A percentile compares a stretch with the other conserved stretches of the same genome.
These are phyloP conservation scores for Bombus picipes DNA, from an alignment of 1,140 invertebrate genomes.

Conservation along the genomic window DNA sequence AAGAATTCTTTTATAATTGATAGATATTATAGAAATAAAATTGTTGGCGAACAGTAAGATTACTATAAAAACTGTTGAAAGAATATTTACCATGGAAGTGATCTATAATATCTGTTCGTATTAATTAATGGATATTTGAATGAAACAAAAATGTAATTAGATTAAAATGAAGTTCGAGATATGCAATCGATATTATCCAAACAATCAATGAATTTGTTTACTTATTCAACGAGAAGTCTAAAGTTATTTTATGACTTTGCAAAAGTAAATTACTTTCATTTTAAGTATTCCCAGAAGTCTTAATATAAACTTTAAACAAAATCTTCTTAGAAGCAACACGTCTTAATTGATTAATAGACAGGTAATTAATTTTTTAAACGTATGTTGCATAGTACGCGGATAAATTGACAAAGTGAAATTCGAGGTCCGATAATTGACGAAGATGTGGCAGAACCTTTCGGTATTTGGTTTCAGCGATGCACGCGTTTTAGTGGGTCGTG, in stretches of 20 bases:
- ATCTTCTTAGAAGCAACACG: not conserved
- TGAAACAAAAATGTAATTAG: not conserved
- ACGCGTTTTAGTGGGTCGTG: slow-evolving; percentile 24
- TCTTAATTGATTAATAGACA: not conserved
- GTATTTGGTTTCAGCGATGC: slow-evolving; percentile 46
- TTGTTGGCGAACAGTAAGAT: not conserved
- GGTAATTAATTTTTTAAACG: not conserved
- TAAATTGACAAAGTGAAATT: not conserved
- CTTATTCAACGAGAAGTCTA: not conserved
- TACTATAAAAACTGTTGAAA: not conserved
- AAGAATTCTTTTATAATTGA: not conserved
- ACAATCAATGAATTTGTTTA: not conserved
- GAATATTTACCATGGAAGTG: not conserved
- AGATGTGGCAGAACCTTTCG: slow-evolving; percentile 2
- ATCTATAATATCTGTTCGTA: not conserved
- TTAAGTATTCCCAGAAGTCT: not conserved
- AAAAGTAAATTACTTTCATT: not conserved
- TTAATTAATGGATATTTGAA: not conserved
- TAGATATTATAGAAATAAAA: not conserved
- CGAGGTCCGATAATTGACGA: not conserved
- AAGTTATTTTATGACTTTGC: not conserved
- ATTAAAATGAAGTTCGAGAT: no score
- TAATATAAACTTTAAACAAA: not conserved
- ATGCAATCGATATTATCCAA: no score
- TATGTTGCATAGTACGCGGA: not conserved